Conservation (phyloP, 2,113 vertebrate species). For the Pomatorhinus ruficollis region DNA sequence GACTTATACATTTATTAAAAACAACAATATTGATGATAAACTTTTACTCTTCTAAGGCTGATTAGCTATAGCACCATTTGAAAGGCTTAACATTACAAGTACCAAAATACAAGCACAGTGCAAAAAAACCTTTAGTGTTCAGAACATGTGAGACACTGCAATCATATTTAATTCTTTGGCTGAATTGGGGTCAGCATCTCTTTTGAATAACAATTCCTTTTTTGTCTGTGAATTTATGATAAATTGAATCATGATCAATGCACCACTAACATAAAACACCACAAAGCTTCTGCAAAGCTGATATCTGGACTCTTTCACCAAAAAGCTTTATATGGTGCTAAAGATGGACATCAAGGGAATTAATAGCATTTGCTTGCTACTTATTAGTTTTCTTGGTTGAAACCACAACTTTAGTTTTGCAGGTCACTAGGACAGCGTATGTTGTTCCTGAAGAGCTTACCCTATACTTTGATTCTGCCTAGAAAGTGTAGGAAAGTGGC, state of each 20-base stretch:
- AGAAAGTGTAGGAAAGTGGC: neutral
- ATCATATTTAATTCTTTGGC: neutral
- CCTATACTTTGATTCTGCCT: neutral
- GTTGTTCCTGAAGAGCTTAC: neutral
- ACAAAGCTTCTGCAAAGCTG: neutral
- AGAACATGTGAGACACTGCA: fast-evolving
- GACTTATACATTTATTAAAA: neutral
- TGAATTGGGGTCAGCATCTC: neutral
- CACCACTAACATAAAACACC: neutral
- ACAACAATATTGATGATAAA: neutral
- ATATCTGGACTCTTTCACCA: neutral
- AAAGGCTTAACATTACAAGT: neutral
- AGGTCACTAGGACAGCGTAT: neutral
- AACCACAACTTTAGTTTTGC: neutral
- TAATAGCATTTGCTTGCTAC: neutral
- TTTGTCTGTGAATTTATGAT: neutral
- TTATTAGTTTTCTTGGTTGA: neutral
- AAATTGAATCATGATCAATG: neutral
- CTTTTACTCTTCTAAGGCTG: neutral
- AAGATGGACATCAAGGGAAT: neutral
- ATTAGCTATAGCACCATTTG: neutral
- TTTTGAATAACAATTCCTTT: neutral
- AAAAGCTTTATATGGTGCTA: neutral
- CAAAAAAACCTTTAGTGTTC: neutral
- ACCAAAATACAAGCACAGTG: neutral